Base-by-base conservation (phyloP, 2,888 invertebrate species). In the Noctua pronuba region DNA sequence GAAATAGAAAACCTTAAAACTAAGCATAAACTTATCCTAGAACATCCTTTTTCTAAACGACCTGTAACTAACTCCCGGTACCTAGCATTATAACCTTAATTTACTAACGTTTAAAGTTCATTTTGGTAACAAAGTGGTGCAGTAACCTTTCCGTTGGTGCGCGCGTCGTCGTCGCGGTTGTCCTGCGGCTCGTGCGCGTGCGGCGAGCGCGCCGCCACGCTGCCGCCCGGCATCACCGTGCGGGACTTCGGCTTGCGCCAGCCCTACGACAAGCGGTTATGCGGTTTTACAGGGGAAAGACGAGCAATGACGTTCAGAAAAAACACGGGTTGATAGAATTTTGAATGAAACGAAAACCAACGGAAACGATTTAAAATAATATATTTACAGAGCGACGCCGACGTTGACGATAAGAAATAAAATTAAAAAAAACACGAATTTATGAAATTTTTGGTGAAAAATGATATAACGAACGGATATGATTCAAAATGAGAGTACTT, bases 161-260 rank as follows among this genome's bases (percentile, higher is more conserved):
- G 85, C 2, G 91, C 82, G 24, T 96, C 95, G 0, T 95, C 95
- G 52, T 92, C 93, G 49, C 88, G 83, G 58, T 75, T 81, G 75
- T 93, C 91, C 7, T 81, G 85, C 0, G 89, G 79, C 79, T 93
- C 94, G 88, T 92, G 93, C 35, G 93, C 91, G 89, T 94, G 95
- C 73, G 95, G 93, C 80, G 94, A 94, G 73, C 95, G 94, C 74
- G 94, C 93, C 2, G 94, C 92, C 28, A 94, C 90, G 77, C 91
- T 94, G 83, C 95, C 94, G 87, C 94, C 95, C 84, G 98, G 98
- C 98, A 98, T 97, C 96, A 98, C 97, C 92, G 98, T 98, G 93
- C 98, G 97, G 90, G 97, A 97, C 96, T 98, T 98, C 93, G 98
- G 98, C 96, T 98, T 98, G 97, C 98, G 98, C 98, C 98, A 98